phyloP scores from a whole-genome alignment of 2,797 vertebrate species.

The Phylloscopus collybita region DNA sequence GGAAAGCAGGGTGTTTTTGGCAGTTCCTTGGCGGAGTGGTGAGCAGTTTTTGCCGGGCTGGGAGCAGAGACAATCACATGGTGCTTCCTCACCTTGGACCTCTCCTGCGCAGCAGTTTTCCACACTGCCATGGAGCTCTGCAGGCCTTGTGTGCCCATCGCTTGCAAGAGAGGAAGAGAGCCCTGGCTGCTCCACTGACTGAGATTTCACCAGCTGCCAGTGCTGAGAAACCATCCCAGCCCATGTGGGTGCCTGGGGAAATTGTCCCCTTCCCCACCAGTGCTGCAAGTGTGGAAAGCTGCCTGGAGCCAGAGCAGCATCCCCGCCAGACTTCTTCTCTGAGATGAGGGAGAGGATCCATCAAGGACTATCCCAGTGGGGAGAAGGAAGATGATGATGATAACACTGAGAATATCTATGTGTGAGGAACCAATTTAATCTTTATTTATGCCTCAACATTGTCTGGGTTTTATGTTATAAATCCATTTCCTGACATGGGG shows the following conservation, averaged over 20 bases:
- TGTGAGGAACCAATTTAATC: neutral
- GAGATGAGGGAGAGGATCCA: neutral
- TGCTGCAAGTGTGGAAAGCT: neutral
- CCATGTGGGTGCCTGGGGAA: neutral
- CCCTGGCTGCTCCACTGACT: accelerated
- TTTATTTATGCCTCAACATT: neutral
- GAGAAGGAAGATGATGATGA: neutral
- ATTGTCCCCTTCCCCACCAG: accelerated
- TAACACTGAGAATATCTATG: neutral
- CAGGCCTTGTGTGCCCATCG: neutral
- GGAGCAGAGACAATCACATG: accelerated
- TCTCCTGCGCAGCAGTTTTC: accelerated
- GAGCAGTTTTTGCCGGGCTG: neutral
- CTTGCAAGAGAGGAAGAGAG: neutral
- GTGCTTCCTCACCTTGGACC: neutral
- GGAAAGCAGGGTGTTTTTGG: neutral
- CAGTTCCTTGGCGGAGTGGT: neutral
- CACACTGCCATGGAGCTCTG: neutral
- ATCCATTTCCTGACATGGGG: neutral
- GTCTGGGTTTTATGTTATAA: neutral
- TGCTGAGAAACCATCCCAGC: neutral
- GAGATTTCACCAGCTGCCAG: neutral
- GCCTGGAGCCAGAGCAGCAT: neutral
- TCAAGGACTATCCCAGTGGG: neutral
- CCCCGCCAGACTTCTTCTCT: accelerated